Evolutionary conservation across 1,140 invertebrate genomes (phyloP), one percentile per base, ranked within the genome.

Genomic region (Nymphalis io): DNA sequence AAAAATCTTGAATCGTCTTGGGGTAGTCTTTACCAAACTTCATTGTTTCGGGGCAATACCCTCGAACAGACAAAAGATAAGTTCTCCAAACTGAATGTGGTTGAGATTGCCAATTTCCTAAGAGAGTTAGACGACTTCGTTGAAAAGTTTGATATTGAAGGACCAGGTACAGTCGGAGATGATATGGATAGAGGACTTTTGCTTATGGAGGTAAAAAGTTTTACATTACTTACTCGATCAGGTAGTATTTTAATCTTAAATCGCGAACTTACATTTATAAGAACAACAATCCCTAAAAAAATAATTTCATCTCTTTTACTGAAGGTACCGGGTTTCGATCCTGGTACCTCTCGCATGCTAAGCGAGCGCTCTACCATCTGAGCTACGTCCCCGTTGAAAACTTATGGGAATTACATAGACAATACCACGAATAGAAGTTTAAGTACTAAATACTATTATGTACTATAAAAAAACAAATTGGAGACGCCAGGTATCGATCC

Each of bases 81-180:
- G 78, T 98, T 98, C 87, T 96, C 95, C 16, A 94, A 96, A 72
- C 89, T 96, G 76, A 96, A 95, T 33, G 83, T 94, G 23, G 86
- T 93, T 0, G 94, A 97, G 85, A 96, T 98, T 73, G 88, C 93
- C 15, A 93, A 94, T 12, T 98, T 98, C 91, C 89, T 93, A 21
- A 84, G 90, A 13, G 93, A 95, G 75, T 85, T 96, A 27, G 88
- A 90, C 10, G 90, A 93, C 0, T 98, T 98, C 84, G 92, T 95
- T 0, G 93, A 95, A 69, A 93, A 94, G 80, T 98, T 96, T 80
- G 93, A 95, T 68, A 81, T 78, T 0, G 93, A 96, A 75, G 97
- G 97, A 0, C 97, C 97, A 0, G 96, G 94, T 4, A 94, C 95
- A 53, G 95, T 97, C 33, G 95, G 94, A 0, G 89, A 94, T 13